Evolutionary conservation across 2,797 vertebrate genomes (phyloP).

Genomic region (Neopelma chrysocephalum): DNA sequence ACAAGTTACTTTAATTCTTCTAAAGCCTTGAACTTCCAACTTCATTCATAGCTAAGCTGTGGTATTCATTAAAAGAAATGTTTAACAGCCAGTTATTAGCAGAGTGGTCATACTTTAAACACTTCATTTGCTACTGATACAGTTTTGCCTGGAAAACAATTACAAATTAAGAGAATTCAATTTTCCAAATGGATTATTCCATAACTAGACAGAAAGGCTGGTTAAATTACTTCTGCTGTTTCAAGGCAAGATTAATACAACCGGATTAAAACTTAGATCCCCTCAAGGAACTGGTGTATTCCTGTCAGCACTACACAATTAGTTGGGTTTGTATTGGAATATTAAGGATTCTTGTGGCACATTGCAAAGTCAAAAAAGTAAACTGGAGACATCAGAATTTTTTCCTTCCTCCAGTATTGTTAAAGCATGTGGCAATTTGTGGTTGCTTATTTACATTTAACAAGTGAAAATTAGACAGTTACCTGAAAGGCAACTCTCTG

Average conservation of each 20-base stretch:
- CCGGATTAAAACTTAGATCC: conserved; percentile 13
- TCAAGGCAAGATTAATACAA: conserved; percentile 54
- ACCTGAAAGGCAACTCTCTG: conserved; percentile 58
- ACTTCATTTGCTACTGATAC: conserved; percentile 18
- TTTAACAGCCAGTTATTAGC: conserved; percentile 42
- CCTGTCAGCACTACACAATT: conserved; percentile 15
- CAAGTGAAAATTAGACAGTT: conserved; percentile 9
- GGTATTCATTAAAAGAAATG: conserved; percentile 31
- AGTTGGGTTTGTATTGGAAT: neutral
- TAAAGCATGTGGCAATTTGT: conserved; percentile 7
- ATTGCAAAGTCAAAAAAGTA: conserved; percentile 18
- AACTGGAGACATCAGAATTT: conserved; percentile 37
- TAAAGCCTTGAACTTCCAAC: neutral
- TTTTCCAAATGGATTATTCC: conserved; percentile 74
- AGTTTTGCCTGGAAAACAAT: conserved; percentile 68
- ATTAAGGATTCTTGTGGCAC: neutral
- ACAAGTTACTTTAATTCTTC: neutral
- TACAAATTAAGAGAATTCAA: conserved; percentile 58
- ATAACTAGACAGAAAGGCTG: conserved; percentile 39
- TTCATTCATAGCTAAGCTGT: neutral
- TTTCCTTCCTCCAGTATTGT: neutral
- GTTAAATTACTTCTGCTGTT: conserved; percentile 56
- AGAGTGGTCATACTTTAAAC: conserved; percentile 49
- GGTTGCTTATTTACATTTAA: conserved; percentile 62
- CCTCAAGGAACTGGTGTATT: conserved; percentile 4